Evolutionary conservation across 2,113 vertebrate genomes (phyloP), one percentile per base, ranked within the genome.

Genomic region (Casuarius casuarius): DNA sequence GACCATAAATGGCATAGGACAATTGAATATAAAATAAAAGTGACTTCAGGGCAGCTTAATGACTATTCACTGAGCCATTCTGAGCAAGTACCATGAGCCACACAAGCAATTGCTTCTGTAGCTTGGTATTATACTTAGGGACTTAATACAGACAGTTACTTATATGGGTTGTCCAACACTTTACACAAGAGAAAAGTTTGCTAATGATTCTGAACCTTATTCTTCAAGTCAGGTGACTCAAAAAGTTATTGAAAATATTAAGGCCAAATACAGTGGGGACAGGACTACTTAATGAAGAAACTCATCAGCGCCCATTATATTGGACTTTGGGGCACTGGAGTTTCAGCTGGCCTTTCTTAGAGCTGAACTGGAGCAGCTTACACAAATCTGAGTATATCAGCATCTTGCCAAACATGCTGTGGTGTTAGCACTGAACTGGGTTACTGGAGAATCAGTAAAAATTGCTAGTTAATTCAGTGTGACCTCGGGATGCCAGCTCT

Each of bases 91-190:
- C 20, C 7, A 7, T 0, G 3, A 68, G 74, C 72, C 70, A 17
- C 71, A 10, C 48, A 31, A 42, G 66, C 66, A 62, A 46, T 10
- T 40, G 42, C 38, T 70, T 22, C 23, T 26, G 48, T 12, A 65
- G 31, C 84, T 44, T 78, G 23, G 0, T 3, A 16, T 22, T 21
- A 3, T 3, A 9, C 74, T 40, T 58, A 1, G 62, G 40, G 73
- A 7, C 2, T 6, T 29, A 11, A 31, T 5, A 1, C 21, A 46
- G 70, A 49, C 77, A 42, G 67, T 25, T n/a, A 4, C 75, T 46
- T 2, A 3, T 0, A 1, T 6, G 59, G 22, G 9, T 21, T 2
- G 5, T 18, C 14, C 62, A 40, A 3, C 7, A 0, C 42, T 38
- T 46, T 4, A 25, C 83, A 18, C 59, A 22, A 9, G 22, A 75